These are phyloP conservation scores for Tretioscincus oriximinensis DNA, from an alignment of 2,113 vertebrate genomes.

Conservation along the genomic window DNA sequence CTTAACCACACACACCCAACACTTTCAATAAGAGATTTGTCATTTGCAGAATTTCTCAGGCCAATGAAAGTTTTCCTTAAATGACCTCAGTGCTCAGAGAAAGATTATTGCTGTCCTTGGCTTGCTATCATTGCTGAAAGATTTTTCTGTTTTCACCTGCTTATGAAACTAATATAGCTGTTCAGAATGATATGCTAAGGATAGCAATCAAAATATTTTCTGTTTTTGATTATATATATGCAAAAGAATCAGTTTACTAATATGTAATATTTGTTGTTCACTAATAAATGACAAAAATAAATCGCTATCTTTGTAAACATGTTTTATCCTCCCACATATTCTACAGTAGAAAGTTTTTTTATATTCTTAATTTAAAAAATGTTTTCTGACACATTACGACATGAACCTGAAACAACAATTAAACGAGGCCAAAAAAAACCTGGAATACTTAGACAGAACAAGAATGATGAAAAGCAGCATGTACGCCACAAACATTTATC, in stretches of 20 bases:
- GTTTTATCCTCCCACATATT: neutral
- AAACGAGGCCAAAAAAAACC: too few species aligned
- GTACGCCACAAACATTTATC: too few species aligned
- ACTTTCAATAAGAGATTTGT: neutral
- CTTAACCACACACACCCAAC: neutral
- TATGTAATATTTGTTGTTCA: neutral
- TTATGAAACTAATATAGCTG: slow-evolving; percentile 1
- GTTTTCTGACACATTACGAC: too few species aligned
- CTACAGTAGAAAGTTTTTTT: neutral
- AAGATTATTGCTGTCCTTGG: neutral
- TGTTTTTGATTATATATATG: neutral
- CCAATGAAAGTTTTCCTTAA: neutral
- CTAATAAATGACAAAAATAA: slow-evolving; percentile 9
- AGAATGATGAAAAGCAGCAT: too few species aligned
- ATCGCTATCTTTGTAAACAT: neutral
- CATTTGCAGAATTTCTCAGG: neutral
- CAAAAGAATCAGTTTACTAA: neutral
- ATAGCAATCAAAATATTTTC: slow-evolving; percentile 8
- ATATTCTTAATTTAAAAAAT: neutral
- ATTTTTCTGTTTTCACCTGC: neutral
- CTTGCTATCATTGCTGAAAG: neutral
- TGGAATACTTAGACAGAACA: too few species aligned
- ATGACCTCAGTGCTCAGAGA: neutral
- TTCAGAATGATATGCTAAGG: neutral
- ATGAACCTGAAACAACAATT: too few species aligned